Conservation (phyloP, 2,113 vertebrate genomes). For the Phoenicopterus ruber region DNA sequence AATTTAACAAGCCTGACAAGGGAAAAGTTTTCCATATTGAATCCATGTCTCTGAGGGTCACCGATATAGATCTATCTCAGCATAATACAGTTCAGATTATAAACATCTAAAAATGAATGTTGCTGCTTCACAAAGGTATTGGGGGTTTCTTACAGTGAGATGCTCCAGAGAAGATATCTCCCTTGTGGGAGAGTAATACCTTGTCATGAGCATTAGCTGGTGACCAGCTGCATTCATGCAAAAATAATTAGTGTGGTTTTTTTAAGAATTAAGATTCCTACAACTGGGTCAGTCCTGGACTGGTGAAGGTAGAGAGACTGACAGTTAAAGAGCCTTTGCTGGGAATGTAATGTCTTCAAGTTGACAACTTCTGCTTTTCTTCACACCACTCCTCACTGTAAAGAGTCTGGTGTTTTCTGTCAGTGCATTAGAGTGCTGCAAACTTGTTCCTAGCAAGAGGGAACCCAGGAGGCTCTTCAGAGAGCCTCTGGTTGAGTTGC, state of each 20-base stretch:
- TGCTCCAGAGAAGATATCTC: neutral
- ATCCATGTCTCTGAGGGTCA: neutral
- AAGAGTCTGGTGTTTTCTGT: neutral
- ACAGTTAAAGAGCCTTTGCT: neutral
- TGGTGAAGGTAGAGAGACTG: neutral
- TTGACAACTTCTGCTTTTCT: neutral
- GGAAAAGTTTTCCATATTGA: neutral
- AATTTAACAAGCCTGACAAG: neutral
- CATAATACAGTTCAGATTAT: neutral
- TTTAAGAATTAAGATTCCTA: neutral
- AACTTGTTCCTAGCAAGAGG: neutral
- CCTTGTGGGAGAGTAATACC: neutral
- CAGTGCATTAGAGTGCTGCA: neutral
- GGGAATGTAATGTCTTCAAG: neutral
- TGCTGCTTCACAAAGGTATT: neutral
- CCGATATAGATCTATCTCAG: neutral
- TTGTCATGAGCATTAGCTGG: neutral
- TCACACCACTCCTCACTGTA: neutral
- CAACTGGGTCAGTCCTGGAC: neutral
- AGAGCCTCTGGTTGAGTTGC: neutral
- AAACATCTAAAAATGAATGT: neutral
- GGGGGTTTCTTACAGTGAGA: neutral
- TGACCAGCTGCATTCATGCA: neutral
- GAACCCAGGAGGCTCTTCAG: neutral
- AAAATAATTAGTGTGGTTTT: neutral